Base-by-base conservation (phyloP, 2,797 vertebrate species). In the Sternotherus odoratus region DNA sequence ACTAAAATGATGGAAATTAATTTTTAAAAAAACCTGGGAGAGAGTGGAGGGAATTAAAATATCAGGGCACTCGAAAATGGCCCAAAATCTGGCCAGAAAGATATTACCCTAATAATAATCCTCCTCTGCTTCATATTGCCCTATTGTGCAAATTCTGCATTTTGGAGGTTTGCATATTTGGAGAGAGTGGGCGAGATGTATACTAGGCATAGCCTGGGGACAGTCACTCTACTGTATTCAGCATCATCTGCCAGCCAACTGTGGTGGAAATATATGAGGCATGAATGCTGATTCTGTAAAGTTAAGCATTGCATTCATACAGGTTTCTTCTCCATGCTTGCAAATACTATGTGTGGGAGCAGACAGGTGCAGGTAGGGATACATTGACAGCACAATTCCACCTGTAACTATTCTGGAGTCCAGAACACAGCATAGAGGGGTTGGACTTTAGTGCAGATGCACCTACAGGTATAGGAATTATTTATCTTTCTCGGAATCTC, bases 21-120 rank as follows among this genome's bases (percentile, higher is more conserved):
- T 43, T 49, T 83, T 63, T 79, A 57, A 84, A 88, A 77, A 46
- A 5, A 69, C 88, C 50, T 50, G 17, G 10, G 28, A 95, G 50
- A 83, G 2, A 85, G 46, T 10, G 90, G 82, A 91, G 72, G 28
- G 83, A 90, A 87, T 28, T 28, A 91, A 92, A 91, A 92, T 36
- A 48, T 26, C 30, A 43, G 51, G 36, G 49, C 46, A 8, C 72
- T 75, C 24, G 4, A 75, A 87, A 94, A 23, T 75, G 80, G 51
- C n/a, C 53, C 50, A 80, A 78, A 57, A 78, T 33, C 1, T 77
- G 17, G 60, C 46, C 17, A 88, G 24, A 23, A 26, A 86, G 8
- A 74, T 39, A 54, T 9, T 49, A 12, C 51, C 21, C 79, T 77
- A 89, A 79, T 3, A 85, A 46, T 2, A 79, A 48, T 15, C 43